A percentile compares a stretch with the other conserved stretches of the same genome.
Conservation (phyloP, 2,113 vertebrate species). For the Junco hyemalis region DNA sequence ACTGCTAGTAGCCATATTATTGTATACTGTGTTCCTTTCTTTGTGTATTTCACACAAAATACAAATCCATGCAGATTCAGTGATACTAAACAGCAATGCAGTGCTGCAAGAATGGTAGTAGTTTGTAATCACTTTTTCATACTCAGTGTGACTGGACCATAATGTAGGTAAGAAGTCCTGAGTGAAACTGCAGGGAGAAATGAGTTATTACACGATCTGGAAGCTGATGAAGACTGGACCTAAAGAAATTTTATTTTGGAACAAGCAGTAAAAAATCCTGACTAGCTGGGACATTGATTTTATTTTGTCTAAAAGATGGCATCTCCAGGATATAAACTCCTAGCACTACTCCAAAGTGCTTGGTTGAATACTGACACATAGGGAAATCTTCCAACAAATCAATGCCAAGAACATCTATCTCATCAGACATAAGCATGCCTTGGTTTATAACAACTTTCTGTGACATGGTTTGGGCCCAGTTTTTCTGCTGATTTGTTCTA, state of each 20-base stretch:
- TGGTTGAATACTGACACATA: background rate
- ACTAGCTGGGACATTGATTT: background rate
- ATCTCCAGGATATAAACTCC: background rate
- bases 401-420: background rate
- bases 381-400: slow-evolving; percentile 30
- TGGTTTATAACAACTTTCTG: background rate
- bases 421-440: background rate
- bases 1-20: background rate
- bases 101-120: background rate
- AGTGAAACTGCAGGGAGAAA: background rate
- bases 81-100: background rate
- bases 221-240: background rate
- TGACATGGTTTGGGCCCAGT: background rate
- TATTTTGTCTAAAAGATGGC: slow-evolving; percentile 32
- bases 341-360: background rate
- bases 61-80: background rate
- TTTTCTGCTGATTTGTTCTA: background rate
- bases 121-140: background rate
- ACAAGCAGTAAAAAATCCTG: background rate
- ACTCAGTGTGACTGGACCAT: background rate
- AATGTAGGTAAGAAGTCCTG: background rate
- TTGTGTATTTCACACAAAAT: background rate
- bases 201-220: background rate
- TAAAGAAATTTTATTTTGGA: slow-evolving; percentile 1
- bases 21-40: background rate